phyloP scores from a whole-genome alignment of 1,140 invertebrate species.

The Rhynchophorus ferrugineus region DNA sequence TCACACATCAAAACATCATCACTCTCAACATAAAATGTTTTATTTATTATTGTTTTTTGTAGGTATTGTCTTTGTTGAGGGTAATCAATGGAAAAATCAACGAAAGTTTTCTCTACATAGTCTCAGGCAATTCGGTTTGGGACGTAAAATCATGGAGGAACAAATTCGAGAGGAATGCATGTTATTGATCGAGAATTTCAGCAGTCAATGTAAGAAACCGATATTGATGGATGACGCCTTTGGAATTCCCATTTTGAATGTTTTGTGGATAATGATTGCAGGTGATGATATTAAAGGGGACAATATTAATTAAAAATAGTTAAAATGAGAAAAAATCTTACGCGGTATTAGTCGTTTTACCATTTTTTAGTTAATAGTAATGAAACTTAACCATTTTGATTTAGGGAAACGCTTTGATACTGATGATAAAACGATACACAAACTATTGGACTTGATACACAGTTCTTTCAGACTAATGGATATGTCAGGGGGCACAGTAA shows the following conservation, averaged over 20 bases:
- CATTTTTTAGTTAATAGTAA: slow-evolving; percentile 14
- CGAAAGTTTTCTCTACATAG: slow-evolving; percentile 63
- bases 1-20: no score
- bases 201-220: slow-evolving; percentile 31
- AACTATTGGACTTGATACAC: slow-evolving; percentile 54
- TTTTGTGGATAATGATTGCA: slow-evolving; percentile 64
- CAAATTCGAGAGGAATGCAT: slow-evolving; percentile 59
- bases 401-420: slow-evolving; percentile 47
- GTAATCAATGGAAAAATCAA: slow-evolving; percentile 65
- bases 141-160: slow-evolving; percentile 61
- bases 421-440: slow-evolving; percentile 47
- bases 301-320: no score
- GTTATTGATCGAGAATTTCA: slow-evolving; percentile 45
- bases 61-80: slow-evolving; percentile 72
- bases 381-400: slow-evolving; percentile 46
- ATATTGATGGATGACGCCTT: slow-evolving; percentile 44
- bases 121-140: slow-evolving; percentile 65
- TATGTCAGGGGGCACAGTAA: slow-evolving; percentile 59
- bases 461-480: slow-evolving; percentile 57
- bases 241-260: slow-evolving; percentile 60
- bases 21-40: no score
- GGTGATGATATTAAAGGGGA: no score
- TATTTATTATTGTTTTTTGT: no score
- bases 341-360: slow-evolving; percentile 21
- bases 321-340: no score